Percentiles rank a stretch among this genome's conserved stretches.
Conservation (phyloP, 2,888 invertebrate species). For the Cantharis rufa region DNA sequence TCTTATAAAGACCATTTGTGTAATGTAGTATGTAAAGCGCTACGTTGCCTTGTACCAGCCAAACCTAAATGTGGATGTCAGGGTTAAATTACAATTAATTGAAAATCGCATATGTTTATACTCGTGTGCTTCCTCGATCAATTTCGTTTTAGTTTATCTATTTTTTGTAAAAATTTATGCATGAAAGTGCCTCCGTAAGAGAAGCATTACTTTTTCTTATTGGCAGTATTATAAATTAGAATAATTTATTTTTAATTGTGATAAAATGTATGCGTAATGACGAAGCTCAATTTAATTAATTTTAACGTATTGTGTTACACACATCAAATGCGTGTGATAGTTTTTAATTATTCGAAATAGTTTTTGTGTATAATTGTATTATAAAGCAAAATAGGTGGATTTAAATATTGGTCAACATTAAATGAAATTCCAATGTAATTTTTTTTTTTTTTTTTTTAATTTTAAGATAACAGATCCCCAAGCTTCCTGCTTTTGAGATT, state of each 20-base stretch:
- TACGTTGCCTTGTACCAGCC: constrained; percentile 49
- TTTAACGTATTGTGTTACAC: constrained; percentile 23
- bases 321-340: neutral
- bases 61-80: constrained; percentile 51
- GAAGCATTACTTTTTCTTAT: constrained; percentile 7
- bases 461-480: neutral
- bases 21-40: constrained; percentile 43
- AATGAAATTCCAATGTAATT: neutral
- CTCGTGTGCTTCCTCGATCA: constrained; percentile 11
- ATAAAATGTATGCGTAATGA: constrained; percentile 25
- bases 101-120: neutral
- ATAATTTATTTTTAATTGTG: constrained; percentile 28
- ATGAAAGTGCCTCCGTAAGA: constrained; percentile 22
- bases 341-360: neutral
- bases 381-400: neutral
- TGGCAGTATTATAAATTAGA: constrained; percentile 15
- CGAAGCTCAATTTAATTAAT: constrained; percentile 26
- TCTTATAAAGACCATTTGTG: constrained; percentile 44
- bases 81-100: constrained; percentile 27
- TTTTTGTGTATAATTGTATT: neutral
- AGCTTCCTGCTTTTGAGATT: too few species aligned
- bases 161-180: neutral
- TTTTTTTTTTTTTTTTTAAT: neutral
- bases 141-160: neutral
- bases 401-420: neutral